Conservation (phyloP, 1,140 invertebrate genomes). For the Zaprionus kolodkinae region DNA sequence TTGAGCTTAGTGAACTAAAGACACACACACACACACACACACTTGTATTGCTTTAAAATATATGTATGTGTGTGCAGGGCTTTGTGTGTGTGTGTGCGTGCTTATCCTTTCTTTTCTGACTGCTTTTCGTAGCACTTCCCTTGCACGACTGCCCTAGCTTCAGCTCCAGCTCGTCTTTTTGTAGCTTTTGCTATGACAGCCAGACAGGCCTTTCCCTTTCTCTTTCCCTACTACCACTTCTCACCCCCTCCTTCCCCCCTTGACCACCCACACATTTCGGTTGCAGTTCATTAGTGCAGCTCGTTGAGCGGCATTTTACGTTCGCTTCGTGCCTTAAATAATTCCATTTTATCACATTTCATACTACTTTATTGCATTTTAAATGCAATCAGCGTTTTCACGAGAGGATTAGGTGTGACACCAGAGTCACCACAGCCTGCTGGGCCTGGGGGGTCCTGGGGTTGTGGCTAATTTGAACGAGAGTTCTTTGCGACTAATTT, state of each 20-base stretch:
- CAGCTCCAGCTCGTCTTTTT: constrained; percentile 19
- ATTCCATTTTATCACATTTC: constrained; percentile 70
- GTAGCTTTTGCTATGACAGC: constrained; percentile 16
- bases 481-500: constrained; percentile 47
- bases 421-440: not conserved
- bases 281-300: constrained; percentile 78
- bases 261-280: constrained; percentile 28
- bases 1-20: not conserved
- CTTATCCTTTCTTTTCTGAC: constrained; percentile 11
- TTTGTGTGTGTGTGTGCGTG: constrained; percentile 15
- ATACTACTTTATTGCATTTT: constrained; percentile 65
- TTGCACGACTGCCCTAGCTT: constrained; percentile 64
- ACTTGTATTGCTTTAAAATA: not conserved
- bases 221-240: not conserved
- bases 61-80: not conserved
- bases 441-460: constrained; percentile 14
- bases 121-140: constrained; percentile 19
- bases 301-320: constrained; percentile 79
- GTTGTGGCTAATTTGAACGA: constrained; percentile 58
- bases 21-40: not conserved
- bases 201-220: not conserved
- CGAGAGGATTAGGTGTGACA: constrained; percentile 14
- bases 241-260: not conserved
- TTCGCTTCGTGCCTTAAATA: constrained; percentile 75
- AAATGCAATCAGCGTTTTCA: constrained; percentile 64